Percentiles rank a stretch among this genome's conserved stretches.
phyloP scores from a whole-genome alignment of 2,888 invertebrate genomes.

The Drosophila setosimentum region DNA sequence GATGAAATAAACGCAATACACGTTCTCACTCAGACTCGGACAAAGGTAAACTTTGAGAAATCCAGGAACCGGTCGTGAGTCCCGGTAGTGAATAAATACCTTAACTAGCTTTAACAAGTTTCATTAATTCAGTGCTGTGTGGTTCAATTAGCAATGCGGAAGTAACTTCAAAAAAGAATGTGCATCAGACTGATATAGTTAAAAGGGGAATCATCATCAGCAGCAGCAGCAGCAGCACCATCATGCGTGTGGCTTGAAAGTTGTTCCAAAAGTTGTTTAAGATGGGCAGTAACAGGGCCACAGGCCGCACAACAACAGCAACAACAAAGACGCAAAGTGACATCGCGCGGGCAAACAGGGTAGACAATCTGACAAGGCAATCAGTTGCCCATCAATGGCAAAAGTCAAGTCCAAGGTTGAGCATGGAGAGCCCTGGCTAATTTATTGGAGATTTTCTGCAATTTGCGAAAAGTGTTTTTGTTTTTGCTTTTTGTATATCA shows the following conservation, averaged over 20 bases:
- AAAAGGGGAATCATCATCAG: conserved; percentile 29
- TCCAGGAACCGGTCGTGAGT: conserved; percentile 42
- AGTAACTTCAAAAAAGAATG: conserved; percentile 39
- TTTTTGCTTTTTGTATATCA: conserved; percentile 14
- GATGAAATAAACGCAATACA: conserved; percentile 20
- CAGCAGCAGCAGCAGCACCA: conserved; percentile 1
- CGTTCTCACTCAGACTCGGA: conserved; percentile 9
- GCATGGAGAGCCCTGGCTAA: conserved; percentile 17
- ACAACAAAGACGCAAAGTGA: conserved; percentile 40
- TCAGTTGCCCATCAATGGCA: conserved; percentile 38
- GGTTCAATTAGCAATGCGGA: conserved; percentile 66
- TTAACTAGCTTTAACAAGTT: conserved; percentile 48
- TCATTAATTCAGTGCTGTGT: conserved; percentile 39
- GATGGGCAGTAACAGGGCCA: conserved; percentile 28
- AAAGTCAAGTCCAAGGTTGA: conserved; percentile 73
- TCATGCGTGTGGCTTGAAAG: conserved; percentile 57
- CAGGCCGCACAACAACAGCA: conserved; percentile 13
- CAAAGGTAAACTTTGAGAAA: conserved; percentile 10
- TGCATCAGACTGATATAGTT: conserved; percentile 40
- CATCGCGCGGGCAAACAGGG: conserved; percentile 30
- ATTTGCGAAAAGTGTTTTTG: conserved; percentile 31
- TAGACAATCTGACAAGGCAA: conserved; percentile 21
- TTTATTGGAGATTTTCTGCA: conserved; percentile 21
- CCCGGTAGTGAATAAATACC: conserved; percentile 21
- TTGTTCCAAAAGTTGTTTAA: conserved; percentile 68